A percentile compares a stretch with the other conserved stretches of the same genome.
These are phyloP conservation scores for Crotalus horridus DNA, from an alignment of 2,113 vertebrate genomes.

Conservation along the genomic window DNA sequence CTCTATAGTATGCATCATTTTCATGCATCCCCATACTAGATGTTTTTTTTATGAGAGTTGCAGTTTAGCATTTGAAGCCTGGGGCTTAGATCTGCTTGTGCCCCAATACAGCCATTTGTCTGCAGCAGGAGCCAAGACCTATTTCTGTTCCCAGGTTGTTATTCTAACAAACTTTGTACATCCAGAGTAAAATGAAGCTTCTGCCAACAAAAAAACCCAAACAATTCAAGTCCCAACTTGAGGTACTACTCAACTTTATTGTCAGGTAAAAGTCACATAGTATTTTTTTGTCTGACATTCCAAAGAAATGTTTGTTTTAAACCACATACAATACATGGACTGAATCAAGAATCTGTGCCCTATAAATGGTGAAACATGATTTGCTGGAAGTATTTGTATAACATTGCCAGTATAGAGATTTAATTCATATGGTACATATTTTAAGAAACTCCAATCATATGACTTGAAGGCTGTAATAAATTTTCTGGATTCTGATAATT, in stretches of 20 bases:
- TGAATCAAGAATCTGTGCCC: neutral
- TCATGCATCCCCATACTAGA: neutral
- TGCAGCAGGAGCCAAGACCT: neutral
- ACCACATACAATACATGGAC: neutral
- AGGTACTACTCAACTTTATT: slow-evolving; percentile 1
- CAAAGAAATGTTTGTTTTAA: neutral
- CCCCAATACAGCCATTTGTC: neutral
- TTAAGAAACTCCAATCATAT: neutral
- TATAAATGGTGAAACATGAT: neutral
- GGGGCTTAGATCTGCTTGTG: neutral
- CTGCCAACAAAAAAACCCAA: neutral
- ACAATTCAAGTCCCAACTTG: slow-evolving; percentile 16
- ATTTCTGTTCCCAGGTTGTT: neutral
- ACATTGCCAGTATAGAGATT: neutral
- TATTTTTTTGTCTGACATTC: neutral
- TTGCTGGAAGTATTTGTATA: neutral
- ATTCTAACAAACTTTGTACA: neutral
- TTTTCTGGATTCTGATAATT: neutral
- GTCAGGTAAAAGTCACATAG: neutral
- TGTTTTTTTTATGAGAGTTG: neutral
- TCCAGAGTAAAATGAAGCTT: slow-evolving; percentile 40
- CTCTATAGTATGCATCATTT: neutral
- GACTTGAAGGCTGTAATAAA: neutral
- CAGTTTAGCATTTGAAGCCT: neutral
- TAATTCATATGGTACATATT: neutral